phyloP scores from a whole-genome alignment of 1,140 invertebrate genomes.

The Drosophila subpulchrella region DNA sequence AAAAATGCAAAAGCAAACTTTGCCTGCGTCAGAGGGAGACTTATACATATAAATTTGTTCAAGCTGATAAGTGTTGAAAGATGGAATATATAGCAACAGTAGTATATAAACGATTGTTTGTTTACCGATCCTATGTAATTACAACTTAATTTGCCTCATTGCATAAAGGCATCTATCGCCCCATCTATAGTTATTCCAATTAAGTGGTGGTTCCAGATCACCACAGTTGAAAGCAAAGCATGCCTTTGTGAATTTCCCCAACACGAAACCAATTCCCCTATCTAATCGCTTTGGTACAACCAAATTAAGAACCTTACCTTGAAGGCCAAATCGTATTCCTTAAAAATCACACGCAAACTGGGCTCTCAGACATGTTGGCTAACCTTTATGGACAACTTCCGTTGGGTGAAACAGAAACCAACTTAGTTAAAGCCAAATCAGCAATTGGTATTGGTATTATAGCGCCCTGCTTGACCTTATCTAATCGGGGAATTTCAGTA shows the following conservation, averaged over 20 bases:
- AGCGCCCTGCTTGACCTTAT: slow-evolving; percentile 45
- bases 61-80: slow-evolving; percentile 12
- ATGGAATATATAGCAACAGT: neutral
- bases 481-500: slow-evolving; percentile 42
- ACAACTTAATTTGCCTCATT: neutral
- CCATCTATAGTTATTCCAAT: neutral
- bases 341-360: slow-evolving; percentile 6
- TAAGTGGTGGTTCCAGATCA: neutral
- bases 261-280: slow-evolving; percentile 1
- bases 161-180: neutral
- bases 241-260: neutral
- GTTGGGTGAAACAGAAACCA: neutral
- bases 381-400: slow-evolving; percentile 44
- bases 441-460: slow-evolving; percentile 52
- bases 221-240: neutral
- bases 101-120: slow-evolving; percentile 4
- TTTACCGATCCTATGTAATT: slow-evolving; percentile 1
- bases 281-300: slow-evolving; percentile 14
- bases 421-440: slow-evolving; percentile 29
- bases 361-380: neutral
- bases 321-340: slow-evolving; percentile 6
- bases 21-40: slow-evolving; percentile 31
- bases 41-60: slow-evolving; percentile 19
- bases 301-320: neutral
- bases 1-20: slow-evolving; percentile 45